A percentile compares a stretch with the other conserved stretches of the same genome.
These are phyloP conservation scores for Drosophila ironensis DNA, from an alignment of 1,140 invertebrate species.

Conservation along the genomic window DNA sequence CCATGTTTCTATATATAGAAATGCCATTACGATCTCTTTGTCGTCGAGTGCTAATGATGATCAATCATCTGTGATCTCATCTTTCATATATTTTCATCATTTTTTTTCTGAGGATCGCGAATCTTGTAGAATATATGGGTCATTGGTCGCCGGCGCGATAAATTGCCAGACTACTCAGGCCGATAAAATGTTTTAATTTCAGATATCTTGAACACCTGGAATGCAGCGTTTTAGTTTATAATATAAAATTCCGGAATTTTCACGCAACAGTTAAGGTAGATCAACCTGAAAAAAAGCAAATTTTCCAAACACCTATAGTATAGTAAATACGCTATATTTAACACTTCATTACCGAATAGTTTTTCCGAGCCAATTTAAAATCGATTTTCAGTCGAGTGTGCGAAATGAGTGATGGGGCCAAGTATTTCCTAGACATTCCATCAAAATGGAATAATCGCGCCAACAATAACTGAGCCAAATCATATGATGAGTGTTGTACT, in stretches of 20 bases:
- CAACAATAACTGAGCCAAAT: slow-evolving; percentile 15
- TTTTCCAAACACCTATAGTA: neutral
- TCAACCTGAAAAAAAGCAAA: slow-evolving; percentile 13
- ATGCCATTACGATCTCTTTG: slow-evolving; percentile 8
- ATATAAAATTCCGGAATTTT: neutral
- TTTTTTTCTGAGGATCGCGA: slow-evolving; percentile 2
- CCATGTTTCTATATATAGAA: neutral
- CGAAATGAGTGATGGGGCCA: slow-evolving; percentile 17
- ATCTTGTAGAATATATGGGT: too few relatives aligned
- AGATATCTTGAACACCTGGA: neutral
- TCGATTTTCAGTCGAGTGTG: slow-evolving; percentile 14
- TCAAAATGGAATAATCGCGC: slow-evolving; percentile 22
- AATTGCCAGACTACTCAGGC: too few relatives aligned
- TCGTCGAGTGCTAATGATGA: slow-evolving; percentile 16
- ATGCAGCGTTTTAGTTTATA: neutral
- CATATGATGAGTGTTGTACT: neutral
- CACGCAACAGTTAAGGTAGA: slow-evolving; percentile 9
- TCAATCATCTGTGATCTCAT: slow-evolving; percentile 40
- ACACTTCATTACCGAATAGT: neutral
- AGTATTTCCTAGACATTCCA: slow-evolving; percentile 34
- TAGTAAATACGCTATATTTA: neutral
- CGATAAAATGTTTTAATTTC: too few relatives aligned
- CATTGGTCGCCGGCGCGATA: too few relatives aligned
- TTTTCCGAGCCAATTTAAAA: slow-evolving; percentile 25
- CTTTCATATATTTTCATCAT: neutral